A percentile compares a stretch with the other conserved stretches of the same genome.
Conservation (phyloP, 2,888 invertebrate genomes). For the Pheosia tremula region DNA sequence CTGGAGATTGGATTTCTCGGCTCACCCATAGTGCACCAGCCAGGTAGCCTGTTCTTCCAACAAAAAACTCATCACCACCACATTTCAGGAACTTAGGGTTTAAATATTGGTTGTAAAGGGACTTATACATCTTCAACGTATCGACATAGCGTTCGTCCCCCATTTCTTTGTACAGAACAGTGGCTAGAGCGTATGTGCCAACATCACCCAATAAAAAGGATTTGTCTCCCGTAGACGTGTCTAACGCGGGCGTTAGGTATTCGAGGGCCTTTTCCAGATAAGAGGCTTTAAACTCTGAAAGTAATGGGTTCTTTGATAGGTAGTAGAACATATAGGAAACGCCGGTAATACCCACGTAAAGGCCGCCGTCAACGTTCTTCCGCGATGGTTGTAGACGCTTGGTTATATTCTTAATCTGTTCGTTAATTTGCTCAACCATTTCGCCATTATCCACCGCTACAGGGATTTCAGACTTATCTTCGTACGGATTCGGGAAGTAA, state of each 20-base stretch:
- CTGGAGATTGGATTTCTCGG: slow-evolving; percentile 76
- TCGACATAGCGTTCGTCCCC: slow-evolving; percentile 69
- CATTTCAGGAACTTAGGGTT: slow-evolving; percentile 83
- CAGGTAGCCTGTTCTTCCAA: slow-evolving; percentile 93
- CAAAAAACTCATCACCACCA: slow-evolving; percentile 93
- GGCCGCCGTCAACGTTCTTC: slow-evolving; percentile 83
- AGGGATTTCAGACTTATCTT: slow-evolving; percentile 51
- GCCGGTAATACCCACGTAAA: slow-evolving; percentile 89
- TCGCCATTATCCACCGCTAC: slow-evolving; percentile 50
- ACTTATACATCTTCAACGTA: slow-evolving; percentile 65
- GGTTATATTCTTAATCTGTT: slow-evolving; percentile 59
- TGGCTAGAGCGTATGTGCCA: slow-evolving; percentile 90
- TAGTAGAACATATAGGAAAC: slow-evolving; percentile 91
- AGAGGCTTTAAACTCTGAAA: slow-evolving; percentile 66
- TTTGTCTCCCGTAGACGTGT: slow-evolving; percentile 83
- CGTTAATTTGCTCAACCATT: slow-evolving; percentile 55
- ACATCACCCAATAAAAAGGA: slow-evolving; percentile 92
- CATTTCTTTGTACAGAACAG: slow-evolving; percentile 83
- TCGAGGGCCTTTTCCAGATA: slow-evolving; percentile 85
- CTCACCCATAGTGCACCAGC: slow-evolving; percentile 90
- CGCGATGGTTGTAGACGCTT: slow-evolving; percentile 62
- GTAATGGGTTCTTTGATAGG: slow-evolving; percentile 83
- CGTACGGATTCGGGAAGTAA: slow-evolving; percentile 69
- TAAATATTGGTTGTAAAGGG: slow-evolving; percentile 63
- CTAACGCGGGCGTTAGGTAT: slow-evolving; percentile 86